Evolutionary conservation across 2,888 invertebrate genomes (phyloP).

Genomic region (Nycteola revayana): DNA sequence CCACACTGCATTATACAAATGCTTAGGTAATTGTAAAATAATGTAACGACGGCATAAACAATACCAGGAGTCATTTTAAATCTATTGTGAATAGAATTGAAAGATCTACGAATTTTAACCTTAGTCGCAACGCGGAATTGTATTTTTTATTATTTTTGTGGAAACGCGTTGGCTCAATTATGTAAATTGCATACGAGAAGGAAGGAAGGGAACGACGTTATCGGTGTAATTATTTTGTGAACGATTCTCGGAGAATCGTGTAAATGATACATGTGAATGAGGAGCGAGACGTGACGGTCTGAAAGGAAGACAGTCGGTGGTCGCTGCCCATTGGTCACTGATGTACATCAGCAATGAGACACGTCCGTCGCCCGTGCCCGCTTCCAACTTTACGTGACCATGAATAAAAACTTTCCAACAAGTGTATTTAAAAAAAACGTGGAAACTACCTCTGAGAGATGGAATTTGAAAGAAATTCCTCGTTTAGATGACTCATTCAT

Average conservation of each 20-base stretch:
- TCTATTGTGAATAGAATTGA: constrained; percentile 18
- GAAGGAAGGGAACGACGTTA: constrained; percentile 7
- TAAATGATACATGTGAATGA: neutral
- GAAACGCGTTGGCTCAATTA: neutral
- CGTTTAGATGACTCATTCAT: too few relatives aligned
- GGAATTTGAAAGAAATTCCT: constrained; percentile 2
- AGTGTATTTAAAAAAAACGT: constrained; percentile 15
- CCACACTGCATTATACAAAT: constrained; percentile 38
- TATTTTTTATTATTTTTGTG: neutral
- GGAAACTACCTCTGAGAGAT: constrained; percentile 5
- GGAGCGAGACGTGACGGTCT: constrained; percentile 26
- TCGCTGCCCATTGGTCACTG: constrained; percentile 19
- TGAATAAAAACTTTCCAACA: constrained; percentile 25
- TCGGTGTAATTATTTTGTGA: constrained; percentile 7
- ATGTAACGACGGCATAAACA: constrained; percentile 43
- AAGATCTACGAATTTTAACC: constrained; percentile 9
- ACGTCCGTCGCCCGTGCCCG: constrained; percentile 29
- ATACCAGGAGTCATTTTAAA: constrained; percentile 26
- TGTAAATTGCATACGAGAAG: neutral
- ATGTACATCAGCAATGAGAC: constrained; percentile 18
- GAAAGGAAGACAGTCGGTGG: constrained; percentile 17
- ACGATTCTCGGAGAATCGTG: neutral
- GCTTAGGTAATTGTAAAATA: constrained; percentile 46
- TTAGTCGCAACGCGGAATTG: constrained; percentile 13
- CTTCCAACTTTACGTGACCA: constrained; percentile 41